phyloP scores from a whole-genome alignment of 2,113 vertebrate genomes.

The Lynx canadensis region DNA sequence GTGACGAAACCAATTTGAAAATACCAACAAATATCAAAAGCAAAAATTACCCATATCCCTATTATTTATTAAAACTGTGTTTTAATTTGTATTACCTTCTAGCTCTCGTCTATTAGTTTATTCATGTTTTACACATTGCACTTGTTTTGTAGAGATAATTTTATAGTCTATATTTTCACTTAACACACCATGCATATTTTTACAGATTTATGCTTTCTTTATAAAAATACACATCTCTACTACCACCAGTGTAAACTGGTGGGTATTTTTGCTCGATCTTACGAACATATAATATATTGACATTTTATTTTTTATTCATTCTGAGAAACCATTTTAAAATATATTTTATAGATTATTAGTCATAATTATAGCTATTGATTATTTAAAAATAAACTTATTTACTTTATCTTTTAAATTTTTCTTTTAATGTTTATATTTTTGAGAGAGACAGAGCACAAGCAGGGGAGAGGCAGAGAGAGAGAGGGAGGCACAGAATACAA shows the following conservation, averaged over 20 bases:
- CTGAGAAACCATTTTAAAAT: not conserved
- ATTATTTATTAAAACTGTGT: not conserved
- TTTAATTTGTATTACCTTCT: not conserved
- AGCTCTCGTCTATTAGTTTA: not conserved
- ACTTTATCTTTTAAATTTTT: not conserved
- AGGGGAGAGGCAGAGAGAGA: no score
- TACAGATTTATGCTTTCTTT: not conserved
- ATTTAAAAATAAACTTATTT: slow-evolving; percentile 31
- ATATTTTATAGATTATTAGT: slow-evolving; percentile 1
- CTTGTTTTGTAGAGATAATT: not conserved
- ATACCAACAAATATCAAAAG: not conserved
- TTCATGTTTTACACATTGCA: not conserved
- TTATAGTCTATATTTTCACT: slow-evolving; percentile 10
- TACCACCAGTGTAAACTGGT: not conserved
- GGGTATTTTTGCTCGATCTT: not conserved
- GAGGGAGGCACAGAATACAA: no score
- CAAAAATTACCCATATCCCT: not conserved
- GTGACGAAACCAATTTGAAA: slow-evolving; percentile 13
- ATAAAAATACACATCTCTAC: not conserved
- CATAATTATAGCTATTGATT: not conserved
- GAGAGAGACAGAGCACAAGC: no score
- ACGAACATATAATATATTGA: not conserved
- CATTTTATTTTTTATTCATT: slow-evolving; percentile 8
- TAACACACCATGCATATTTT: not conserved
- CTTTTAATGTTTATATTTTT: no score